These are phyloP conservation scores for Peromyscus eremicus DNA, from an alignment of 2,797 vertebrate genomes.

Conservation along the genomic window DNA sequence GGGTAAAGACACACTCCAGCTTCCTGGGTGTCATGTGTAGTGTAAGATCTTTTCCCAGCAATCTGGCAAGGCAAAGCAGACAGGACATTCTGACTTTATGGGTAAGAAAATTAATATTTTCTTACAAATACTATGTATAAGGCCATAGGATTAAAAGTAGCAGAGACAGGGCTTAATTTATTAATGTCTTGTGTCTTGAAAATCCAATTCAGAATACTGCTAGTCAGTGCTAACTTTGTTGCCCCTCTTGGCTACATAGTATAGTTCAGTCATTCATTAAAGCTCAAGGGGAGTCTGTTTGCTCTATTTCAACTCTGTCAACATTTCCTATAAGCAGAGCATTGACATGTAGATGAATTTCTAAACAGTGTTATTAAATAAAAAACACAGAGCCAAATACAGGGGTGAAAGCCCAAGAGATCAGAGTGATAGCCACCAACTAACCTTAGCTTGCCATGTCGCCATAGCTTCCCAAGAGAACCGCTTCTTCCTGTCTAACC, in stretches of 20 bases:
- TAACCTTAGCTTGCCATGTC: too few species aligned
- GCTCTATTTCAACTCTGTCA: neutral
- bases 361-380: too few species aligned
- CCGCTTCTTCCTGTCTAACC: too few species aligned
- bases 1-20: neutral
- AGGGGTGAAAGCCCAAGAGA: too few species aligned
- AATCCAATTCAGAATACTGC: neutral
- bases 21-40: neutral
- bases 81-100: neutral
- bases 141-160: neutral
- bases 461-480: too few species aligned
- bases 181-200: neutral
- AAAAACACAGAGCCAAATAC: too few species aligned
- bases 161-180: neutral
- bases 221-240: neutral
- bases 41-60: neutral
- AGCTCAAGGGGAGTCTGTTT: neutral
- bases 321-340: neutral
- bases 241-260: neutral
- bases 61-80: neutral
- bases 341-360: neutral
- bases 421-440: too few species aligned
- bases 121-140: neutral
- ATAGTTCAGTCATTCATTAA: neutral
- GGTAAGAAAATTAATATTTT: neutral